Base-by-base conservation (phyloP, 2,888 invertebrate genomes). In the Netelia melanura region DNA sequence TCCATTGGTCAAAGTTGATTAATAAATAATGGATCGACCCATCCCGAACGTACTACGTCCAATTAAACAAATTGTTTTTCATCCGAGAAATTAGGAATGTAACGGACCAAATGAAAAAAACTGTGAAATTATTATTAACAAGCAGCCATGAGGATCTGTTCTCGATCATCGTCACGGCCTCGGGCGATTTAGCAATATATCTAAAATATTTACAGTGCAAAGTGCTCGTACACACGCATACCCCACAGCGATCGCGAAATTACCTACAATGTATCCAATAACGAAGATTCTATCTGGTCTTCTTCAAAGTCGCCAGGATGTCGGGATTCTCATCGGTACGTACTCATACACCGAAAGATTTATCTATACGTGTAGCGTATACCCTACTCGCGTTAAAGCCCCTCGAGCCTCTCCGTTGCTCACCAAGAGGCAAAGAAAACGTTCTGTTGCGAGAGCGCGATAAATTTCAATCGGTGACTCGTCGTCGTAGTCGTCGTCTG, bases 391-490 rank as follows among this genome's bases (percentile, higher is more conserved):
- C 38, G 38, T 38, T 38, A 38, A 38, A 6, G 38, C 38, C 38
- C 38, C 38, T 38, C 38, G 38, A 38, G 38, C 38, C 6, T 38
- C 38, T 38, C 38, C 48, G 48, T 48, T 48, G 48, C 10, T 48
- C 48, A 2, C 14, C 14, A 14, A 10, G 14, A 48, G 11, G 48
- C 79, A 72, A 80, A 74, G 74, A 81, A 38, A 38, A 68, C 80
- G 80, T 30, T 74, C 48, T 30, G 43, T 23, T 25, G 58, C 43
- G 43, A 58, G 74, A 58, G n/a, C 72, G 80, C 80, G 74, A 81
- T 81, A 81, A 81, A 81, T 81, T 81, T 81, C 74, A 81, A 81
- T 81, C 81, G 81, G 68, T 54, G 75, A 77, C 77, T 77, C 68
- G 67, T 67, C 77, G 77, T 68, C 77, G 68, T 48, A 10, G 67